Percentiles rank a stretch among this genome's conserved stretches.
Conservation (phyloP, 2,797 vertebrate species). For the Siniperca obscura region DNA sequence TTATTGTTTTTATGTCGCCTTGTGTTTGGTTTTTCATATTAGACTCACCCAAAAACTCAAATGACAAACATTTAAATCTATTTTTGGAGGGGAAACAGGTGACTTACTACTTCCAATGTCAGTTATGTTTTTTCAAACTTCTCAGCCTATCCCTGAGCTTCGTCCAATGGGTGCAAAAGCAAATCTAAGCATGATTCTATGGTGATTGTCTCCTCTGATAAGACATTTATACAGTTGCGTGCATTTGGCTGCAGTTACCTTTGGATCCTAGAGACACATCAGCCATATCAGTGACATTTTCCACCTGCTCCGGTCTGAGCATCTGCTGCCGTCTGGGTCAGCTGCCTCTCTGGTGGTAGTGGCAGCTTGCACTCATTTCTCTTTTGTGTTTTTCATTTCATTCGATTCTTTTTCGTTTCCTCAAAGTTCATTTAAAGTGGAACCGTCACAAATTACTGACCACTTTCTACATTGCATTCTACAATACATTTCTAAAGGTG, state of each 20-base stretch:
- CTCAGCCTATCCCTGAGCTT: not conserved
- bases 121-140: not conserved
- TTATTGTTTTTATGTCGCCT: not conserved
- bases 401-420: not conserved
- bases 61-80: not conserved
- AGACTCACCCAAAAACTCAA: too few relatives aligned
- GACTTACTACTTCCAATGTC: too few relatives aligned
- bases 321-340: slow-evolving; percentile 41
- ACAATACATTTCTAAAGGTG: not conserved
- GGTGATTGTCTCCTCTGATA: slow-evolving; percentile 3
- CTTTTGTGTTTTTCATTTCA: not conserved
- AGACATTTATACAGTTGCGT: not conserved
- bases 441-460: not conserved
- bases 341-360: slow-evolving; percentile 2
- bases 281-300: slow-evolving; percentile 43
- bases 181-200: not conserved
- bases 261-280: slow-evolving; percentile 32
- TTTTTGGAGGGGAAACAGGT: not conserved
- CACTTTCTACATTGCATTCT: not conserved
- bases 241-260: slow-evolving; percentile 34
- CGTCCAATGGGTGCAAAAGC: not conserved
- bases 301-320: slow-evolving; percentile 44
- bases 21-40: too few relatives aligned
- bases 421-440: slow-evolving; percentile 8
- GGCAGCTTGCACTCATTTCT: not conserved